Percentiles rank a stretch among this genome's conserved stretches.
These are phyloP conservation scores for Ochropleura leucogaster DNA, from an alignment of 2,888 invertebrate genomes.

Conservation along the genomic window DNA sequence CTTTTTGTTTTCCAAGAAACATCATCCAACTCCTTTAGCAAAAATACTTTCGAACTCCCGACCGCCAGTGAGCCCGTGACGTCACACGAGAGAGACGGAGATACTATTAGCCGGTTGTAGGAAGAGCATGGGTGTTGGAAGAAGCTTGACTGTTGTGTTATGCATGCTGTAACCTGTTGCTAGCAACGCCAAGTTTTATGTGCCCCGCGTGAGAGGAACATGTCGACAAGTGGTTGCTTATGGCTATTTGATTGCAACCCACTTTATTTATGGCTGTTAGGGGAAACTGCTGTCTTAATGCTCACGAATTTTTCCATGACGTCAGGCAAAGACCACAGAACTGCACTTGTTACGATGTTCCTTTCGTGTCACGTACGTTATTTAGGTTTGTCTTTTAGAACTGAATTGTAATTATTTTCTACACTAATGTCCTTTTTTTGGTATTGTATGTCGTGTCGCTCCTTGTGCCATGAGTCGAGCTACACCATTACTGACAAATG, in stretches of 20 bases:
- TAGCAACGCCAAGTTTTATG: conserved; percentile 22
- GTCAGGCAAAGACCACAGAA: background rate
- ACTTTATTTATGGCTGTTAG: background rate
- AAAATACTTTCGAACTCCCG: conserved; percentile 31
- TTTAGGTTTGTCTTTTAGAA: background rate
- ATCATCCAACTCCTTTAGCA: conserved; percentile 22
- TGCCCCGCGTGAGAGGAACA: background rate
- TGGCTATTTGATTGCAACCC: conserved; percentile 3
- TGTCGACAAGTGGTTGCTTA: conserved; percentile 35
- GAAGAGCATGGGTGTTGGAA: conserved; percentile 15
- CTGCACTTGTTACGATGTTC: background rate
- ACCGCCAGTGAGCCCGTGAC: conserved; percentile 11
- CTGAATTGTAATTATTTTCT: background rate
- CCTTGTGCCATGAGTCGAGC: too few species aligned
- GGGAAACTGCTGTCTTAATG: background rate
- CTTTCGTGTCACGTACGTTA: background rate
- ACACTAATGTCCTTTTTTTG: too few species aligned
- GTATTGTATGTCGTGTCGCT: too few species aligned
- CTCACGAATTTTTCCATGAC: background rate
- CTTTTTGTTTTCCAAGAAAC: conserved; percentile 27
- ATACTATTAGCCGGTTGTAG: background rate
- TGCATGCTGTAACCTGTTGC: conserved; percentile 49
- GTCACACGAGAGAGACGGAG: conserved; percentile 14
- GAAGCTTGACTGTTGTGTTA: conserved; percentile 30
- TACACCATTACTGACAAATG: too few species aligned